These are phyloP conservation scores for Sphyrna mokarran DNA, from an alignment of 2,113 vertebrate species.

Conservation along the genomic window DNA sequence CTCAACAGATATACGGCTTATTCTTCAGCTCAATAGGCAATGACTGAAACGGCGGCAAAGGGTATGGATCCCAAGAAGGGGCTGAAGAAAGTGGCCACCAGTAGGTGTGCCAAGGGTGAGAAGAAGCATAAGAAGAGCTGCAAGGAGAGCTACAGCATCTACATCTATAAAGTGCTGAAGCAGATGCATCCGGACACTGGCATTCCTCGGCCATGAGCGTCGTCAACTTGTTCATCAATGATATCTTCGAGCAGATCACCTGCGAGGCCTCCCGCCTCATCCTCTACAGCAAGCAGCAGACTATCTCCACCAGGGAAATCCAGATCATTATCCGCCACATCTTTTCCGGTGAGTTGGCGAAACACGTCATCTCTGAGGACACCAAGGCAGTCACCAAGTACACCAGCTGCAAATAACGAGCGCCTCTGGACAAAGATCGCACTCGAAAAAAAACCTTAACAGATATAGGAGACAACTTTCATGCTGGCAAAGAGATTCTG, in stretches of 20 bases:
- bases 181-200: slow-evolving; percentile 70
- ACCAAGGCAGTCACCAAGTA: slow-evolving; percentile 72
- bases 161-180: slow-evolving; percentile 68
- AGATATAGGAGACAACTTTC: not conserved
- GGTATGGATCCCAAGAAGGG: not conserved
- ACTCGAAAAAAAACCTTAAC: not conserved
- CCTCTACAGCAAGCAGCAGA: slow-evolving; percentile 55
- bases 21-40: not conserved
- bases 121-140: slow-evolving; percentile 58
- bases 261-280: slow-evolving; percentile 47
- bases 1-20: not conserved
- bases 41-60: not conserved
- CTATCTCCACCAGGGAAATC: slow-evolving; percentile 67
- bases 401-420: slow-evolving; percentile 59
- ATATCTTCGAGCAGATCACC: slow-evolving; percentile 59
- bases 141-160: slow-evolving; percentile 62
- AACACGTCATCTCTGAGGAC: slow-evolving; percentile 68
- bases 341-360: slow-evolving; percentile 62
- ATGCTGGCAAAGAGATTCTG: not conserved
- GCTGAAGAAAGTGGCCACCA: slow-evolving; percentile 54
- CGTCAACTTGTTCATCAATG: slow-evolving; percentile 66
- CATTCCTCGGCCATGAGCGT: slow-evolving; percentile 70
- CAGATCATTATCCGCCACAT: slow-evolving; percentile 72
- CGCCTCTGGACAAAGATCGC: not conserved
- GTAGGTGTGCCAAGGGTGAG: slow-evolving; percentile 59